Conservation (phyloP, 2,797 vertebrate species). For the Cirrhinus molitorella region DNA sequence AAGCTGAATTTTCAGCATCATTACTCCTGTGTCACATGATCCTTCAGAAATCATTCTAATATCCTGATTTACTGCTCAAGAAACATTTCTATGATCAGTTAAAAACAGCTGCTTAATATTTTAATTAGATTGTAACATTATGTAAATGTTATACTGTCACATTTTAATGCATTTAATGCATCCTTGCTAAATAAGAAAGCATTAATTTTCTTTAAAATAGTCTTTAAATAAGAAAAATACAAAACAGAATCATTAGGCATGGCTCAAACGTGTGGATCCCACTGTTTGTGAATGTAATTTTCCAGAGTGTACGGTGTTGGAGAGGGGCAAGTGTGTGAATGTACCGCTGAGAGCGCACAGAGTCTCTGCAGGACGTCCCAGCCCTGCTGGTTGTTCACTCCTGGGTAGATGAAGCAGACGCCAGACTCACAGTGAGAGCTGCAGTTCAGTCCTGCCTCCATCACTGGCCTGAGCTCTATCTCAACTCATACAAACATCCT, state of each 20-base stretch:
- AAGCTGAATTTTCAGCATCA: neutral
- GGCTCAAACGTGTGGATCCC: neutral
- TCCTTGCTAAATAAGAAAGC: neutral
- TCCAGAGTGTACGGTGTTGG: conserved; percentile 14
- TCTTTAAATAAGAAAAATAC: neutral
- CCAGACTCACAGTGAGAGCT: conserved; percentile 83
- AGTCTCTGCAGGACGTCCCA: conserved; percentile 81
- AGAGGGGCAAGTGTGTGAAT: conserved; percentile 51
- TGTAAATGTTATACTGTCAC: no score
- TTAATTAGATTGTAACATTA: no score
- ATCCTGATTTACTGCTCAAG: neutral
- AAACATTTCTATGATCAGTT: neutral
- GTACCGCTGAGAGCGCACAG: conserved; percentile 86
- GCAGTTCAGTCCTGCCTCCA: conserved; percentile 92
- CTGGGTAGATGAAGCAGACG: conserved; percentile 79
- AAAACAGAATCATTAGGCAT: neutral
- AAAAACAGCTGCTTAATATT: neutral
- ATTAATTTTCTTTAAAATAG: no score
- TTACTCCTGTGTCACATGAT: neutral
- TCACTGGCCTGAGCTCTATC: conserved; percentile 71
- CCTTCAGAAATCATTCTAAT: neutral
- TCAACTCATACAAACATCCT: conserved; percentile 76
- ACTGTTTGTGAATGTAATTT: neutral
- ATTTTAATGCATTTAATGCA: no score
- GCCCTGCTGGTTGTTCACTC: conserved; percentile 78